phyloP scores from a whole-genome alignment of 2,888 invertebrate genomes.

The Schizotus pectinicornis region DNA sequence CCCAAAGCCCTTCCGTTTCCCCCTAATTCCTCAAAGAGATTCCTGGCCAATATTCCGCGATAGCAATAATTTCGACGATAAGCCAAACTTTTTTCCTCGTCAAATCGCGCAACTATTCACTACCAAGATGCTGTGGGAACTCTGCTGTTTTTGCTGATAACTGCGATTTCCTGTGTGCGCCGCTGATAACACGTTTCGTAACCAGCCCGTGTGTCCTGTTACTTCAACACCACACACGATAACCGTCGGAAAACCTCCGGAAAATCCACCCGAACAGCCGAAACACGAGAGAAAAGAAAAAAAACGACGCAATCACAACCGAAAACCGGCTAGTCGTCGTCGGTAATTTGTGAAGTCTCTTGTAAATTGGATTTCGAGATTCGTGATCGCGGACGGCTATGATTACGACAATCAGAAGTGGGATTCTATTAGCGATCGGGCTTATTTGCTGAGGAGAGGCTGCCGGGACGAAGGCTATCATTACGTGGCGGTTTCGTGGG shows the following conservation, averaged over 20 bases:
- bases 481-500: constrained; percentile 41
- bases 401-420: constrained; percentile 41
- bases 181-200: constrained; percentile 12
- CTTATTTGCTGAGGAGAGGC: constrained; percentile 12
- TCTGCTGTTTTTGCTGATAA: constrained; percentile 20
- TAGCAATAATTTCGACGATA: too few species aligned
- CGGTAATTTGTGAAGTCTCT: constrained; percentile 47
- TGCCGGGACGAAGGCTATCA: constrained; percentile 27
- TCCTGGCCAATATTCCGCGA: too few species aligned
- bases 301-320: constrained; percentile 6
- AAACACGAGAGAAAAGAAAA: background rate
- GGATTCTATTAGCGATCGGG: constrained; percentile 23
- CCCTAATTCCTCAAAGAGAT: too few species aligned
- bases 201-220: constrained; percentile 7
- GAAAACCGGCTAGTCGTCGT: constrained; percentile 5
- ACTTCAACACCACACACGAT: background rate
- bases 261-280: background rate
- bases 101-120: too few species aligned
- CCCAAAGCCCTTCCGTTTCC: too few species aligned
- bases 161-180: constrained; percentile 15
- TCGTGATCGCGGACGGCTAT: constrained; percentile 40
- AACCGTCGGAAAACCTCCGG: background rate
- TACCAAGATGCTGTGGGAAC: constrained; percentile 18
- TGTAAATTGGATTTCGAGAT: constrained; percentile 46
- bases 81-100: too few species aligned